Conservation (phyloP, 2,888 invertebrate species). For the Timandra comae region DNA sequence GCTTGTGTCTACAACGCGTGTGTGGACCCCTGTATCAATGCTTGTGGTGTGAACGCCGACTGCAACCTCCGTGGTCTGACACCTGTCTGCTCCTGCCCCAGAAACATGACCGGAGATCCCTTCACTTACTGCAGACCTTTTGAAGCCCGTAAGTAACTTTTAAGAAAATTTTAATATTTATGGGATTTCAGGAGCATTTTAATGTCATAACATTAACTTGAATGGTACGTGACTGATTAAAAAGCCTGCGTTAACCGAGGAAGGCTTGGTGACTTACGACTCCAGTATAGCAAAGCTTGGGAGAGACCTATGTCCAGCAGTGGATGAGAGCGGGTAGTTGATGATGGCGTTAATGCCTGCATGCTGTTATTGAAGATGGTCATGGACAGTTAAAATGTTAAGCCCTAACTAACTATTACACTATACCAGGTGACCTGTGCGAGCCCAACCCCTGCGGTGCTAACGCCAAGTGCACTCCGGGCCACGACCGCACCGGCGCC, state of each 20-base stretch:
- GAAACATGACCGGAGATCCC: slow-evolving; percentile 91
- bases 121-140: slow-evolving; percentile 89
- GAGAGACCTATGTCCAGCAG: too few species aligned
- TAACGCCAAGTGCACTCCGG: slow-evolving; percentile 87
- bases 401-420: too few species aligned
- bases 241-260: too few species aligned
- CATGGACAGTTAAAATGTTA: too few species aligned
- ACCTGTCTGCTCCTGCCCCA: slow-evolving; percentile 90
- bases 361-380: too few species aligned
- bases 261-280: too few species aligned
- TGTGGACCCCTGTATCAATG: slow-evolving; percentile 88
- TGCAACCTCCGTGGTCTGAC: slow-evolving; percentile 87
- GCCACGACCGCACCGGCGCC: slow-evolving; percentile 86
- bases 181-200: too few species aligned
- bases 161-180: neutral
- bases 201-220: too few species aligned
- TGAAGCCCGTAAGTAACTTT: slow-evolving; percentile 79
- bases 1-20: slow-evolving; percentile 90
- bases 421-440: slow-evolving; percentile 91
- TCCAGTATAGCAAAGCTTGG: too few species aligned
- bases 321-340: too few species aligned
- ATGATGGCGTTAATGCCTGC: too few species aligned
- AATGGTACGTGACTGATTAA: too few species aligned
- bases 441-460: slow-evolving; percentile 91
- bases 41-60: slow-evolving; percentile 87